Percentiles rank a stretch among this genome's conserved stretches.
phyloP scores from a whole-genome alignment of 2,888 invertebrate species.

The Pocota personata region DNA sequence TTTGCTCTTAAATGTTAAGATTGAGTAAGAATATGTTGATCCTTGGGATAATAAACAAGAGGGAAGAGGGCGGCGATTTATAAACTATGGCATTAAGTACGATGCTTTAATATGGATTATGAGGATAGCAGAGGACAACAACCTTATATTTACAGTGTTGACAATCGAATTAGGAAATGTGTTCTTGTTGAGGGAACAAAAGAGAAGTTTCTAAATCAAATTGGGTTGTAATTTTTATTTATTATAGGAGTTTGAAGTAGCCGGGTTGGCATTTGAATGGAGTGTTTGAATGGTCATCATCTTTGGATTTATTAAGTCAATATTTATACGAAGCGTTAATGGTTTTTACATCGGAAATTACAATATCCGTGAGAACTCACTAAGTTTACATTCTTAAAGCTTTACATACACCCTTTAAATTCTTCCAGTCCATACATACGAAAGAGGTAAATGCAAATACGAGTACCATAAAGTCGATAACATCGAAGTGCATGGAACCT shows the following conservation, averaged over 20 bases:
- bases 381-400: neutral
- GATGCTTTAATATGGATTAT: slow-evolving; percentile 28
- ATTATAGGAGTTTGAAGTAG: neutral
- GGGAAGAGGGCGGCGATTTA: neutral
- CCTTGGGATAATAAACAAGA: slow-evolving; percentile 29
- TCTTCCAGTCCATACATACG: slow-evolving; percentile 1
- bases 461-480: slow-evolving; percentile 47
- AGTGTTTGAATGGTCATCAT: too few species aligned
- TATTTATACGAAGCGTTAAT: too few species aligned
- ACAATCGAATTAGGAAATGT: slow-evolving; percentile 20
- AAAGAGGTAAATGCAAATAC: slow-evolving; percentile 11
- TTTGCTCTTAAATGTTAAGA: slow-evolving; percentile 8
- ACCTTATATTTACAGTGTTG: slow-evolving; percentile 13
- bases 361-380: neutral
- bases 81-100: slow-evolving; percentile 12
- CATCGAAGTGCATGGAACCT: slow-evolving; percentile 26
- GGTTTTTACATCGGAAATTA: too few species aligned
- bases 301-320: too few species aligned
- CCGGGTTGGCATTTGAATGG: neutral
- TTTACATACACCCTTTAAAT: neutral
- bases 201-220: neutral
- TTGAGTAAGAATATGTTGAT: slow-evolving; percentile 28
- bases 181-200: neutral
- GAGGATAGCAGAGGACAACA: slow-evolving; percentile 11
- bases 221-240: neutral